Percentiles rank a stretch among this genome's conserved stretches.
phyloP scores from a whole-genome alignment of 1,140 invertebrate genomes.

The Scaptomyza pallida region DNA sequence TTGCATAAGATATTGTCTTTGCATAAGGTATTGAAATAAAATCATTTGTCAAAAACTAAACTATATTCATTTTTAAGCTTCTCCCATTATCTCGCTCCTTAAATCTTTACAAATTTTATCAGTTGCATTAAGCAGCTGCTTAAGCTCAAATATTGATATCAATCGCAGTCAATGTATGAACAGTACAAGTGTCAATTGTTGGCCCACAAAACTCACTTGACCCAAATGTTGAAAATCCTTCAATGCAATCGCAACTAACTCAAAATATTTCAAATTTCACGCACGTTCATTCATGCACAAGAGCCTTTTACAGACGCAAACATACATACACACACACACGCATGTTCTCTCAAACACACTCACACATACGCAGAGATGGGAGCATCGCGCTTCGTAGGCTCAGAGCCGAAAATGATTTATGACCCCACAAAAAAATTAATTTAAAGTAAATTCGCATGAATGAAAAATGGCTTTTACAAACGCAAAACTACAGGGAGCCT shows the following conservation, averaged over 20 bases:
- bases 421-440: conserved; percentile 82
- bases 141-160: neutral
- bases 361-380: conserved; percentile 5
- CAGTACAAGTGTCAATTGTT: conserved; percentile 7
- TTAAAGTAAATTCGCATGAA: conserved; percentile 84
- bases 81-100: too few relatives aligned
- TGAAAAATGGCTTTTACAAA: conserved; percentile 83
- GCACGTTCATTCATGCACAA: conserved; percentile 69
- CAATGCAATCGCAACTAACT: conserved; percentile 49
- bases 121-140: neutral
- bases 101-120: too few relatives aligned
- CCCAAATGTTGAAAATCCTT: conserved; percentile 31
- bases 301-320: conserved; percentile 26
- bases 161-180: neutral
- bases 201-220: conserved; percentile 26
- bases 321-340: conserved; percentile 5
- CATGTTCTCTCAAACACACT: neutral
- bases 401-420: conserved; percentile 82
- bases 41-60: too few relatives aligned
- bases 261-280: conserved; percentile 37
- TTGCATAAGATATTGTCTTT: too few relatives aligned
- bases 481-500: conserved; percentile 72
- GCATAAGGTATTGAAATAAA: too few relatives aligned
- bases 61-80: too few relatives aligned
- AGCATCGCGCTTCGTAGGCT: conserved; percentile 54